Evolutionary conservation across 2,113 vertebrate genomes (phyloP).

Genomic region (Oryctolagus cuniculus): mOryCun1.1 NC_091435.1:145644501-145645000

Average conservation of each 20-base stretch:
- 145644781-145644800: accelerated
- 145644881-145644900: neutral
- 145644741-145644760: conserved; percentile 23
- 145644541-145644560: neutral
- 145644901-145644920: neutral
- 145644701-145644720: conserved; percentile 32
- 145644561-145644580: neutral
- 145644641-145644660: neutral
- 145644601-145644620: neutral
- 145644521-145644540: too few relatives aligned
- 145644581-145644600: neutral
- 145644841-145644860: neutral
- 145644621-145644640: neutral
- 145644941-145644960: neutral
- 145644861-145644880: neutral
- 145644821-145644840: conserved; percentile 22
- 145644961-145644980: conserved; percentile 29
- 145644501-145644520: neutral
- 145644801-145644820: neutral
- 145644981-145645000: neutral
- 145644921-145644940: neutral
- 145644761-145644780: conserved; percentile 8
- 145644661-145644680: neutral
- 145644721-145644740: conserved; percentile 8
- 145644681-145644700: neutral